Base-by-base conservation (phyloP, 2,888 invertebrate species). In the Flexamia atlantica region DNA sequence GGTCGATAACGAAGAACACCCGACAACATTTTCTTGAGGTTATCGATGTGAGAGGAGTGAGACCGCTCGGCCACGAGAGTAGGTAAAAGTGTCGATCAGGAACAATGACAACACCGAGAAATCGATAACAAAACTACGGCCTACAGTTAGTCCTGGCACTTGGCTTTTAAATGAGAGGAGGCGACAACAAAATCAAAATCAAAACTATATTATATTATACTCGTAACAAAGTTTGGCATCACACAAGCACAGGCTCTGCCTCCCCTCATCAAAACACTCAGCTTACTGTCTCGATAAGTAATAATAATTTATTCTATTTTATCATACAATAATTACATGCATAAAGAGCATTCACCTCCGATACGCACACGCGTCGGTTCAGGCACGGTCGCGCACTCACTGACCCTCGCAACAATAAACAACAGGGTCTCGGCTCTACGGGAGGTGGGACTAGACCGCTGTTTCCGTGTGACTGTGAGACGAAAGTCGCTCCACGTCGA, bases 381-480 rank as follows among this genome's bases (percentile, higher is more conserved):
- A 81, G 80, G 80, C 81, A 60, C 60, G 50, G n/a, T 53, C 46
- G 60, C 46, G 76, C 84, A 76, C 76, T 60, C 81, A 53, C 84
- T 82, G 84, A 85, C 86, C 86, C 87, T 81, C 83, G 85, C 85
- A 87, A 87, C 87, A 87, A 87, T 84, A 85, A 87, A 87, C 87
- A 86, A 86, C 84, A 86, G 87, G 87, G 84, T 84, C 84, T 82
- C 32, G 53, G 72, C 72, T 82, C 72, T 82, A 72, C 32, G 14
- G 42, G 50, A 23, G 82, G 83, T 81, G 72, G 85, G 84, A 86
- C 90, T 97, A 97, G 91, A 97, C 97, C 90, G 97, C 97, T 89
- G 97, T 97, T 93, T 97, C 97, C 89, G 97, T 97, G 93, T 97
- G 97, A 92, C 96, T 96, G 93, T 97, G 97, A 89, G 96, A 96